Evolutionary conservation across 2,797 vertebrate species (phyloP).

Genomic region (Coendou prehensilis): DNA sequence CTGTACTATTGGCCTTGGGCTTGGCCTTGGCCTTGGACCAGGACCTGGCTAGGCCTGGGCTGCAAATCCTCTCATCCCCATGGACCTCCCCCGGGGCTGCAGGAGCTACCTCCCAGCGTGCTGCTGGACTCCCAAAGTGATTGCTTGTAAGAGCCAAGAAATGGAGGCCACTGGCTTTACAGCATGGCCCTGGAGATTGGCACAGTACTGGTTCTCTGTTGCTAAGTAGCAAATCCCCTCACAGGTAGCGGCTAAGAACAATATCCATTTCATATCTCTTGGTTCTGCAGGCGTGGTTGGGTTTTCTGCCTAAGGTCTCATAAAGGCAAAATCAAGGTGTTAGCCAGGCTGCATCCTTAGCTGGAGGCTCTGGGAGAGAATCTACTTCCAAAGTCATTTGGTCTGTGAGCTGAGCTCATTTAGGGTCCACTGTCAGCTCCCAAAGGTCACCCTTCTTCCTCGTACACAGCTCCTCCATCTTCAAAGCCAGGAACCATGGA

Average conservation of each 20-base stretch:
- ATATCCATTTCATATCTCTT: neutral
- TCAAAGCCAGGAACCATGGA: neutral
- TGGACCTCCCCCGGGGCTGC: neutral
- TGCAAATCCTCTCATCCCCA: neutral
- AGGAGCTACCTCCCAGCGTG: neutral
- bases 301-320: neutral
- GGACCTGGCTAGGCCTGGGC: neutral
- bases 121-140: too few relatives aligned
- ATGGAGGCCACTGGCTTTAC: neutral
- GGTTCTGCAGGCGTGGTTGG: neutral
- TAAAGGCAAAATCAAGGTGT: neutral
- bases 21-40: too few relatives aligned
- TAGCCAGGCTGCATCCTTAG: neutral
- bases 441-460: neutral
- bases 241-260: neutral
- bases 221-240: neutral
- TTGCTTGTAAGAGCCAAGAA: neutral
- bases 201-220: neutral
- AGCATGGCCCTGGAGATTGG: neutral
- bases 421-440: neutral
- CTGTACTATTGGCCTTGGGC: neutral
- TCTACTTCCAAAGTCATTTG: neutral
- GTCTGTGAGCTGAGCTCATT: neutral
- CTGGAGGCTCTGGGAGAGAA: neutral
- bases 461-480: neutral